phyloP scores from a whole-genome alignment of 2,113 vertebrate species.

The Lipophrys pholis region DNA sequence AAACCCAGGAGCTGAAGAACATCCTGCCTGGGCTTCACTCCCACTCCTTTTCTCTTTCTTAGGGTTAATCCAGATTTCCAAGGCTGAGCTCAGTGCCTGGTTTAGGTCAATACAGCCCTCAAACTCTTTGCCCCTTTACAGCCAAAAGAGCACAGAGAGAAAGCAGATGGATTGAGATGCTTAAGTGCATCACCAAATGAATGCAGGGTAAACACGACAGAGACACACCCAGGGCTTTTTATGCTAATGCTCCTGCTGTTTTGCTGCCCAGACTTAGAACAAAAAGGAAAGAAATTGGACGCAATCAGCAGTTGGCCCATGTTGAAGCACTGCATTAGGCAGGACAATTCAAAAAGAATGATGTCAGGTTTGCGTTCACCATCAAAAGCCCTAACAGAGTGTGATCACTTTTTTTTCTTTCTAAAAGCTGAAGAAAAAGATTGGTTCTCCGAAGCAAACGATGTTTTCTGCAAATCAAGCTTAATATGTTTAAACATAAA shows the following conservation, averaged over 20 bases:
- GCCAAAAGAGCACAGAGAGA: slow-evolving; percentile 41
- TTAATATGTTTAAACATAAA: slow-evolving; percentile 45
- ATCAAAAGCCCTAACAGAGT: slow-evolving; percentile 19
- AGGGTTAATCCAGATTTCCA: slow-evolving; percentile 53
- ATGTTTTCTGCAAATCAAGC: slow-evolving; percentile 28
- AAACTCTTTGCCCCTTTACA: slow-evolving; percentile 28
- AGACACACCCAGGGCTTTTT: slow-evolving; percentile 58
- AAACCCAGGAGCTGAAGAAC: slow-evolving; percentile 47
- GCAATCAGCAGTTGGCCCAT: slow-evolving; percentile 67
- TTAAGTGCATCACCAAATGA: slow-evolving; percentile 36
- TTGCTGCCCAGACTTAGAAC: slow-evolving; percentile 33
- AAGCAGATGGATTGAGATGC: slow-evolving; percentile 57
- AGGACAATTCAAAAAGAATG: slow-evolving; percentile 54
- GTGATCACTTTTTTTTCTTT: slow-evolving; percentile 20
- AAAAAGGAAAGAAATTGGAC: slow-evolving; percentile 46
- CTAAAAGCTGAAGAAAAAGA: slow-evolving; percentile 21
- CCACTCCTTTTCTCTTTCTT: slow-evolving; percentile 39
- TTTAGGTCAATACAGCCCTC: slow-evolving; percentile 45
- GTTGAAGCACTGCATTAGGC: slow-evolving; percentile 30
- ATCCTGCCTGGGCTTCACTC: slow-evolving; percentile 52
- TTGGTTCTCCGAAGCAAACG: background rate
- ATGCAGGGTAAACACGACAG: slow-evolving; percentile 25
- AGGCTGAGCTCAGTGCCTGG: slow-evolving; percentile 32
- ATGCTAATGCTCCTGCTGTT: slow-evolving; percentile 53
- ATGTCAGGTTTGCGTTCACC: slow-evolving; percentile 49